A percentile compares a stretch with the other conserved stretches of the same genome.
Evolutionary conservation across 1,140 invertebrate species (phyloP).

Genomic region (Neodiprion fabricii): DNA sequence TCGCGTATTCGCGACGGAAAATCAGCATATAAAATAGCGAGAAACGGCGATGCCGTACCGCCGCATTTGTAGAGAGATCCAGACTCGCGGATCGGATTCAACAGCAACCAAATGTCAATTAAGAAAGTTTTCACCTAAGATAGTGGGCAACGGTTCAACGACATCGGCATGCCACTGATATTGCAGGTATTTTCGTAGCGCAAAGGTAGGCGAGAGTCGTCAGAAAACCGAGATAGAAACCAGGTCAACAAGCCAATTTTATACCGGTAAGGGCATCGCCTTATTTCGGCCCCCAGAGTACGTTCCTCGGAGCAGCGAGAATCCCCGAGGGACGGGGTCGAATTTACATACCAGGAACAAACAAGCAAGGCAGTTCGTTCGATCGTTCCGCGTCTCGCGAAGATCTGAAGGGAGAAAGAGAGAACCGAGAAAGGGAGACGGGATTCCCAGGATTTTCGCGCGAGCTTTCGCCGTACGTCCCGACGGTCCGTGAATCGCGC

Average conservation of each 20-base stretch:
- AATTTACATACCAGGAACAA: background rate
- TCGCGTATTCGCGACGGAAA: no score
- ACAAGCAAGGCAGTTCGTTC: constrained; percentile 1
- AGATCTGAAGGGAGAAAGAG: background rate
- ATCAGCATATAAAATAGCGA: no score
- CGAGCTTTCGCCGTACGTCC: no score
- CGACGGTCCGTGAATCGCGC: background rate
- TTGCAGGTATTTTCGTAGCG: no score
- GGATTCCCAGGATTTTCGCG: background rate
- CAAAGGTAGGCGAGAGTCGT: no score
- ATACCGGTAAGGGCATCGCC: background rate
- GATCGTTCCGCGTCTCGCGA: background rate
- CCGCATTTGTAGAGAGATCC: no score
- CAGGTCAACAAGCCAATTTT: background rate
- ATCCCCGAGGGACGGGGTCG: background rate
- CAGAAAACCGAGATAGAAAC: background rate
- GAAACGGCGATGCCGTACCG: no score
- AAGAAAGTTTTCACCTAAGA: no score
- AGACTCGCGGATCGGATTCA: no score
- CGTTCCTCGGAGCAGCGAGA: background rate
- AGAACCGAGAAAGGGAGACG: background rate
- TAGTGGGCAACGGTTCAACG: no score
- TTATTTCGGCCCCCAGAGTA: background rate
- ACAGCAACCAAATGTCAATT: no score
- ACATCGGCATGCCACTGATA: no score